Evolutionary conservation across 2,888 invertebrate genomes (phyloP).

Genomic region (Caenorhabditis sp.): DNA sequence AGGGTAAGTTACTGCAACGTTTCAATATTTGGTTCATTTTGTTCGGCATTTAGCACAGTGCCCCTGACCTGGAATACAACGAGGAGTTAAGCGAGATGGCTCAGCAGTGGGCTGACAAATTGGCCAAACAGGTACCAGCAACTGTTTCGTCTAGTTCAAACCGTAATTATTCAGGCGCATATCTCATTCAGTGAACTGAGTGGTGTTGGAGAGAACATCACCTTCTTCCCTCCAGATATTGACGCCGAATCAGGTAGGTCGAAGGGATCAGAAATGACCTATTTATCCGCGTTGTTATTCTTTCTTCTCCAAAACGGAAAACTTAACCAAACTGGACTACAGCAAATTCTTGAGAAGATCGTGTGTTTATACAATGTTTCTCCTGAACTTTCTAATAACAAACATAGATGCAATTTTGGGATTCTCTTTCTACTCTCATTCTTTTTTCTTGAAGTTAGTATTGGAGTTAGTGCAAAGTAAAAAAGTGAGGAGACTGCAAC

Average conservation of each 20-base stretch:
- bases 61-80: conserved; percentile 81
- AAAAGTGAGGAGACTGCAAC: conserved; percentile 34
- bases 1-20: conserved; percentile 37
- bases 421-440: no score
- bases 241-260: conserved; percentile 69
- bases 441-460: no score
- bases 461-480: conserved; percentile 28
- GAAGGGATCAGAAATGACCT: conserved; percentile 10
- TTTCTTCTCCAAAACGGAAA: not conserved
- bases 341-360: conserved; percentile 1
- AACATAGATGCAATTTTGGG: no score
- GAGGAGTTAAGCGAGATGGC: conserved; percentile 83
- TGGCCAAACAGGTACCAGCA: conserved; percentile 79
- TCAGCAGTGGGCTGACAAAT: conserved; percentile 84
- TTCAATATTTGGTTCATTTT: no score
- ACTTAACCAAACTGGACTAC: no score
- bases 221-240: conserved; percentile 79
- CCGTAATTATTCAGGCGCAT: conserved; percentile 61
- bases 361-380: no score
- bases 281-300: not conserved
- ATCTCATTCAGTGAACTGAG: conserved; percentile 72
- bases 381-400: no score
- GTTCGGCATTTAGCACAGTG: conserved; percentile 61
- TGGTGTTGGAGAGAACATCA: conserved; percentile 83
- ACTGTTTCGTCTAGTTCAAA: not conserved